phyloP scores from a whole-genome alignment of 2,888 invertebrate species.

The Clitarchus hookeri region DNA sequence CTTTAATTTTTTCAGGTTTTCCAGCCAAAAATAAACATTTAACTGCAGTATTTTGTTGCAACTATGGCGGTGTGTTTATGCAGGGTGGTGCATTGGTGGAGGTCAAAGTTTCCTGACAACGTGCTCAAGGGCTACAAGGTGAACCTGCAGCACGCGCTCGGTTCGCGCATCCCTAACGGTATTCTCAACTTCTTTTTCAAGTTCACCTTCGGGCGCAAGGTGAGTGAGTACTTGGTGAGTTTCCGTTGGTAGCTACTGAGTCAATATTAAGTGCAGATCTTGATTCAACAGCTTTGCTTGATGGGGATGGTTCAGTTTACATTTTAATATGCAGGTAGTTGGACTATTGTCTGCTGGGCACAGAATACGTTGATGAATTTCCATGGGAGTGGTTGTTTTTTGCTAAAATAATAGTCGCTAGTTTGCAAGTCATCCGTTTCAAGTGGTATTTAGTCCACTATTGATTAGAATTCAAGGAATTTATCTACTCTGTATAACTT shows the following conservation, averaged over 20 bases:
- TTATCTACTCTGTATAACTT: too few relatives aligned
- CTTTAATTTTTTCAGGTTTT: background rate
- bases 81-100: constrained; percentile 85
- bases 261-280: background rate
- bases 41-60: too few relatives aligned
- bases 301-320: too few relatives aligned
- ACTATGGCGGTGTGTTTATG: constrained; percentile 20
- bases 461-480: too few relatives aligned
- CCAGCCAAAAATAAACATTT: background rate
- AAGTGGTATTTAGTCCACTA: too few relatives aligned
- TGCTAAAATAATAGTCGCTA: too few relatives aligned
- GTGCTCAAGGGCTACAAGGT: constrained; percentile 90
- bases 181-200: constrained; percentile 91
- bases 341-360: too few relatives aligned
- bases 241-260: constrained; percentile 19
- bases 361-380: too few relatives aligned
- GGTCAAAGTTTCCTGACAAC: constrained; percentile 87
- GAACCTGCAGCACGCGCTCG: constrained; percentile 85
- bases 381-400: too few relatives aligned
- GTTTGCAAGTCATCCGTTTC: too few relatives aligned
- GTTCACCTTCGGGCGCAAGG: constrained; percentile 83
- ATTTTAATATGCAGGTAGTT: too few relatives aligned
- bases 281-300: too few relatives aligned
- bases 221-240: constrained; percentile 53
- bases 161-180: constrained; percentile 84